Percentiles rank a stretch among this genome's conserved stretches.
Conservation (phyloP, 2,797 vertebrate species). For the Hyperoplus lanceolatus region DNA sequence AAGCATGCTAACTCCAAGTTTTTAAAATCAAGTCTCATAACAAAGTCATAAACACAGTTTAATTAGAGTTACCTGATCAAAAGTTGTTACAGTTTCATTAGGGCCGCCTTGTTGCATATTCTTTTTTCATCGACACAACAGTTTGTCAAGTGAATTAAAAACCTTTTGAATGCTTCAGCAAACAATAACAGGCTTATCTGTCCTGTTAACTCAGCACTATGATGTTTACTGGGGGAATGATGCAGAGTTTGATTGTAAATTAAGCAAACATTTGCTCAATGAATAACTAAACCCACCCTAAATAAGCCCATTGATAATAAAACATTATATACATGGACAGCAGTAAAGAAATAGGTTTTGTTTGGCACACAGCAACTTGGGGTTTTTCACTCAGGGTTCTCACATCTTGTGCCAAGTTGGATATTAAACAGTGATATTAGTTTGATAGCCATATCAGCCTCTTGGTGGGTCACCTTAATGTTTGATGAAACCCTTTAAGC, state of each 20-base stretch:
- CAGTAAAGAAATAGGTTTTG: constrained; percentile 56
- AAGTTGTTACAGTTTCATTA: constrained; percentile 60
- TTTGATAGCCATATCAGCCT: constrained; percentile 36
- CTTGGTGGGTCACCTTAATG: constrained; percentile 44
- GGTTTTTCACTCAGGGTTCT: constrained; percentile 27
- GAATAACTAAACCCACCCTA: constrained; percentile 21
- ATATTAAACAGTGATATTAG: constrained; percentile 48
- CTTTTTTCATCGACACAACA: constrained; percentile 17
- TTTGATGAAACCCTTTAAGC: constrained; percentile 45
- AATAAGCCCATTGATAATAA: constrained; percentile 49
- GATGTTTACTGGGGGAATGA: constrained; percentile 25
- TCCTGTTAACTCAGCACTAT: constrained; percentile 2
- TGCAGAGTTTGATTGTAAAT: constrained; percentile 19
- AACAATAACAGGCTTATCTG: constrained; percentile 21
- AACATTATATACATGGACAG: constrained; percentile 74
- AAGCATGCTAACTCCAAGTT: constrained; percentile 78
- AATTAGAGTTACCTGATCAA: constrained; percentile 72
- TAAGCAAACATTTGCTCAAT: constrained; percentile 15
- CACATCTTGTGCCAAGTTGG: constrained; percentile 17
- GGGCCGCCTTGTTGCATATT: constrained; percentile 74
- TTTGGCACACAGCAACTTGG: constrained; percentile 64
- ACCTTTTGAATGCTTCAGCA: constrained; percentile 12
- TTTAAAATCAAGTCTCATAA: constrained; percentile 70
- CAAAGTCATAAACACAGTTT: constrained; percentile 70
- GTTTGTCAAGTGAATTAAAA: constrained; percentile 30